Conservation (phyloP, 1,140 invertebrate species). For the Pemphigus obesinymphae region DNA sequence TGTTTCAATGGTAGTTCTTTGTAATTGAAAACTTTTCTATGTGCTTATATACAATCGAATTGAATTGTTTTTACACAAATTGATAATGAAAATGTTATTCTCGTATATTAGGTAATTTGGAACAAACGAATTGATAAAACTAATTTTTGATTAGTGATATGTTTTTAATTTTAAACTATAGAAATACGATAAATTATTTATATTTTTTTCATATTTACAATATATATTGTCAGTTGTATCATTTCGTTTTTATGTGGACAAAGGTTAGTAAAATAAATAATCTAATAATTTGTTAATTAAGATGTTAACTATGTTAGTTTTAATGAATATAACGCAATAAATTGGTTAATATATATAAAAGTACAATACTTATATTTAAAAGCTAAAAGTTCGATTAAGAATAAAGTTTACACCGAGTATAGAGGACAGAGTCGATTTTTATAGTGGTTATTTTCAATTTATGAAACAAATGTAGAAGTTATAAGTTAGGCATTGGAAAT, state of each 20-base stretch:
- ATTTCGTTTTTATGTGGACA: too few species aligned
- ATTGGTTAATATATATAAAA: too few species aligned
- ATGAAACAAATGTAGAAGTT: neutral
- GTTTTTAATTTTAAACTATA: neutral
- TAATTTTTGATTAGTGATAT: neutral
- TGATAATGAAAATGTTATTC: neutral
- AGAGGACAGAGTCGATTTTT: too few species aligned
- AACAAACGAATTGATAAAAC: neutral
- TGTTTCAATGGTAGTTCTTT: neutral
- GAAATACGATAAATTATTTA: too few species aligned
- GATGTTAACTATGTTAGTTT: too few species aligned
- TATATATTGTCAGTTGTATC: too few species aligned
- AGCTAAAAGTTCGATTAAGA: neutral
- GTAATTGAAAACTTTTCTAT: conserved; percentile 6
- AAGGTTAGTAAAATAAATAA: too few species aligned
- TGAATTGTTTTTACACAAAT: neutral
- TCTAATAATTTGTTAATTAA: too few species aligned
- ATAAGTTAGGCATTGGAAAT: neutral
- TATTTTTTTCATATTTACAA: too few species aligned
- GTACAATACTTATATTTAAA: too few species aligned
- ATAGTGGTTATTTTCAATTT: too few species aligned
- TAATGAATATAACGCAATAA: too few species aligned
- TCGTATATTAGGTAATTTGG: neutral
- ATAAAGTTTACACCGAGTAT: neutral
- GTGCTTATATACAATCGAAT: neutral